Percentiles rank a stretch among this genome's conserved stretches.
These are phyloP conservation scores for Drosophila siamana DNA, from an alignment of 2,888 invertebrate species.

Conservation along the genomic window DNA sequence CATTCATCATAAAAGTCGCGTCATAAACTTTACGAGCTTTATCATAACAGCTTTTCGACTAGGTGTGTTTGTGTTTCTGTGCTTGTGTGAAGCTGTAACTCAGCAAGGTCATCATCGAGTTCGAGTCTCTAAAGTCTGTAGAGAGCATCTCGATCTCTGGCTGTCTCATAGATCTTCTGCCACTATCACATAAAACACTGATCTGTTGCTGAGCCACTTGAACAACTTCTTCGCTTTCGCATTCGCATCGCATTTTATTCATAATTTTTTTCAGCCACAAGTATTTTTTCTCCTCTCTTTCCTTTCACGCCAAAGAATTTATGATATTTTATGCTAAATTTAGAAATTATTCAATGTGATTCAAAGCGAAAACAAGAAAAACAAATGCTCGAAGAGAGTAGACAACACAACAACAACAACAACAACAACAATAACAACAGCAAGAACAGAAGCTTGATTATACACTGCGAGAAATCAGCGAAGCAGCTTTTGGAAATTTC, in stretches of 20 bases:
- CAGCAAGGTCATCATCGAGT: constrained; percentile 37
- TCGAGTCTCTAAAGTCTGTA: not conserved
- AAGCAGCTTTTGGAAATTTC: constrained; percentile 14
- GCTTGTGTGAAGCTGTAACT: constrained; percentile 15
- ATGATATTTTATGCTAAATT: constrained; percentile 67
- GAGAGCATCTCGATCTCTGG: constrained; percentile 2
- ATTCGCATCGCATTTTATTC: constrained; percentile 38
- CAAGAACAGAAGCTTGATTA: constrained; percentile 22
- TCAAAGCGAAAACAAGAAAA: constrained; percentile 43
- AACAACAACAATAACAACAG: constrained; percentile 27
- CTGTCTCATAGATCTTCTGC: not conserved
- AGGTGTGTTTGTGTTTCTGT: constrained; percentile 5
- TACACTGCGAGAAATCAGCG: constrained; percentile 37
- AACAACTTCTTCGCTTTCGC: not conserved
- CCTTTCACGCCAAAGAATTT: constrained; percentile 56
- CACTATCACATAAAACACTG: not conserved
- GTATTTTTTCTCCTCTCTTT: constrained; percentile 35
- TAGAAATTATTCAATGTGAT: constrained; percentile 77
- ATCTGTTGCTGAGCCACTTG: not conserved
- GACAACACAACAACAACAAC: constrained; percentile 28
- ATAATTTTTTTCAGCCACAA: constrained; percentile 17
- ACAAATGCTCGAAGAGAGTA: constrained; percentile 50
- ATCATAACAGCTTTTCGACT: constrained; percentile 37
- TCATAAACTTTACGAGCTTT: constrained; percentile 42
- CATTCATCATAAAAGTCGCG: constrained; percentile 54